A percentile compares a stretch with the other conserved stretches of the same genome.
Conservation (phyloP, 2,888 invertebrate genomes). For the Brassicogethes aeneus region DNA sequence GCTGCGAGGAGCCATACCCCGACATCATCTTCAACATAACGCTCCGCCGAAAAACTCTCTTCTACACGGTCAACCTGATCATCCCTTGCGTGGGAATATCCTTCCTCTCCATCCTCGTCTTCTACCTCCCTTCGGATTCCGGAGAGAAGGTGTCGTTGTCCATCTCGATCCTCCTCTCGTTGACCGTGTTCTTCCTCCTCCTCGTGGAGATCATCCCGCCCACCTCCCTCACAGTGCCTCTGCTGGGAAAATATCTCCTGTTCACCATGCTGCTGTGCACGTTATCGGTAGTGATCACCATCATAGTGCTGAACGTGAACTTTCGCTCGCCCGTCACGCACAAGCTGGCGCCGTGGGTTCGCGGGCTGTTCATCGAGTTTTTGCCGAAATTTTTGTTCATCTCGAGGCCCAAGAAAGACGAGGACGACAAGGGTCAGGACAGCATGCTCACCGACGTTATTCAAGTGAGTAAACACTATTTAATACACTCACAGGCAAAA, state of each 20-base stretch:
- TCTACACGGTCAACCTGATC: slow-evolving; percentile 95
- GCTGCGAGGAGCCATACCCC: slow-evolving; percentile 93
- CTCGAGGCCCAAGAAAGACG: slow-evolving; percentile 77
- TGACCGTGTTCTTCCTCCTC: slow-evolving; percentile 90
- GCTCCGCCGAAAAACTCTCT: slow-evolving; percentile 86
- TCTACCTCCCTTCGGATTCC: slow-evolving; percentile 95
- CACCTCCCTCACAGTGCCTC: slow-evolving; percentile 84
- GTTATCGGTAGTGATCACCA: slow-evolving; percentile 86
- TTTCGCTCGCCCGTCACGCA: slow-evolving; percentile 89
- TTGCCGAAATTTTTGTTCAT: slow-evolving; percentile 82
- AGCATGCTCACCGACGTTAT: slow-evolving; percentile 66
- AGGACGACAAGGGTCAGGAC: slow-evolving; percentile 42
- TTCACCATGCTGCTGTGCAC: slow-evolving; percentile 94
- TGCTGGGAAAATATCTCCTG: slow-evolving; percentile 79
- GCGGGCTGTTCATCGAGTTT: slow-evolving; percentile 74
- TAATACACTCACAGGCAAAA: too few relatives aligned
- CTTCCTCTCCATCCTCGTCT: slow-evolving; percentile 92
- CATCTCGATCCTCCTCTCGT: slow-evolving; percentile 84
- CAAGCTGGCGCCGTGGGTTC: slow-evolving; percentile 86
- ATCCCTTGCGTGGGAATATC: slow-evolving; percentile 97
- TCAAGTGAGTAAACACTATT: too few relatives aligned
- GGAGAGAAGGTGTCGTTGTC: slow-evolving; percentile 97
- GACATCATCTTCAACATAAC: slow-evolving; percentile 98
- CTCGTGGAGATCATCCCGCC: slow-evolving; percentile 92
- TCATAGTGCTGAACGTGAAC: slow-evolving; percentile 89